Evolutionary conservation across 2,797 vertebrate genomes (phyloP), one percentile per base, ranked within the genome.

Genomic region (Monodelphis domestica): DNA sequence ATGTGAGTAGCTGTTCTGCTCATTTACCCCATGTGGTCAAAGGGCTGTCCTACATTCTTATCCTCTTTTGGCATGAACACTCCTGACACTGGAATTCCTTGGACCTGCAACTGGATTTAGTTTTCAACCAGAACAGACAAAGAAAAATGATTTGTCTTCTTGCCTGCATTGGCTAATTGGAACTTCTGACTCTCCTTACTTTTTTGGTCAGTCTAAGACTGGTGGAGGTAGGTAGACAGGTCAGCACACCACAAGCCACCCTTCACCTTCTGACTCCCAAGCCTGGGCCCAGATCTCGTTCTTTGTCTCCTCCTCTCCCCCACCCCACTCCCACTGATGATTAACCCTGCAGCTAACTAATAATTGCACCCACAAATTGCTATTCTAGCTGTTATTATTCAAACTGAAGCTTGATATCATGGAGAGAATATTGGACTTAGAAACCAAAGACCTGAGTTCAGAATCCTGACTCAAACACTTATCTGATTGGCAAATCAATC

Each of bases 71-170:
- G 90, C 56, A 90, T 89, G 55, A 78, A 95, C 87, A 89, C 95
- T 96, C 92, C 94, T 70, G 14, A 89, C 90, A 54, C 3, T 96
- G 96, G 97, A 95, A 95, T 96, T 90, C 96, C 93, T 93, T 93
- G 95, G 91, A 53, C 92, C 91, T 95, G 93, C 95, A 94, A 92
- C 95, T 0, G 38, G 63, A 89, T 94, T 96, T 96, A 96, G 91
- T 97, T 94, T 97, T 93, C 92, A 93, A 94, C 78, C 95, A 96
- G 93, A 63, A 95, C 93, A 96, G 96, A 96, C 89, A 93, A 93
- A 97, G 91, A 95, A 89, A 91, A 95, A 93, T 88, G 89, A 90
- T 95, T 95, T 92, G 55, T 91, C 97, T 95, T 96, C 94, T 94
- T 93, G 91, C 87, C 94, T 89, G 63, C 87, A 96, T 94, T 94